Percentiles rank a stretch among this genome's conserved stretches.
phyloP scores from a whole-genome alignment of 2,888 invertebrate genomes.

The Gymnoscelis rufifasciata region DNA sequence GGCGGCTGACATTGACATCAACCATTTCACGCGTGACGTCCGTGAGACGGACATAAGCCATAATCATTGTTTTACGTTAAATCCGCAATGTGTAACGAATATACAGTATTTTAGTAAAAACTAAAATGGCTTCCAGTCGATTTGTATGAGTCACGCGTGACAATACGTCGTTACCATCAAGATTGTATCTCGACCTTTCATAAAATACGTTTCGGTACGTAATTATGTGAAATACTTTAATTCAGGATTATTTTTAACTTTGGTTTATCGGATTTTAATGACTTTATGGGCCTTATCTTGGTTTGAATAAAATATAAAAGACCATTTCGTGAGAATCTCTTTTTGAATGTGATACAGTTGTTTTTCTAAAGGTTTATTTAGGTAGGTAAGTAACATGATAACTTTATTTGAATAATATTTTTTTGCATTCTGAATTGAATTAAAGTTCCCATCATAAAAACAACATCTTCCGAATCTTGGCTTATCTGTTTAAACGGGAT shows the following conservation, averaged over 20 bases:
- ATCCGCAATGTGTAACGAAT: constrained; percentile 5
- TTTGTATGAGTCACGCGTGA: constrained; percentile 18
- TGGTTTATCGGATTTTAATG: constrained; percentile 3
- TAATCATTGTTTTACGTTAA: background rate
- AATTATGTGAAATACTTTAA: constrained; percentile 6
- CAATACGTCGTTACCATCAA: constrained; percentile 17
- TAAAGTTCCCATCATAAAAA: too few species aligned
- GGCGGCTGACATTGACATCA: too few species aligned
- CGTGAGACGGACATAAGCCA: too few species aligned
- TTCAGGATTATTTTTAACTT: constrained; percentile 4
- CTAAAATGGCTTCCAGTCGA: constrained; percentile 17
- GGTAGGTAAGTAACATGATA: background rate
- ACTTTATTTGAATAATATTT: background rate
- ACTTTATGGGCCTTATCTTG: background rate
- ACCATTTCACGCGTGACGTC: too few species aligned
- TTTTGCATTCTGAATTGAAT: too few species aligned
- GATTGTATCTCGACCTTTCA: constrained; percentile 17
- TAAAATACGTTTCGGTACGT: constrained; percentile 8
- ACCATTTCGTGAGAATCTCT: background rate
- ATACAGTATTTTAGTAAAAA: constrained; percentile 15
- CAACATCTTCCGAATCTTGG: too few species aligned
- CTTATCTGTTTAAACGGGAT: too few species aligned
- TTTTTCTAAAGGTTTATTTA: background rate
- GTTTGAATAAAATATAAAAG: background rate
- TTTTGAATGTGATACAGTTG: background rate